These are phyloP conservation scores for Colistium nudipinnis DNA, from an alignment of 2,113 vertebrate species.

Conservation along the genomic window DNA sequence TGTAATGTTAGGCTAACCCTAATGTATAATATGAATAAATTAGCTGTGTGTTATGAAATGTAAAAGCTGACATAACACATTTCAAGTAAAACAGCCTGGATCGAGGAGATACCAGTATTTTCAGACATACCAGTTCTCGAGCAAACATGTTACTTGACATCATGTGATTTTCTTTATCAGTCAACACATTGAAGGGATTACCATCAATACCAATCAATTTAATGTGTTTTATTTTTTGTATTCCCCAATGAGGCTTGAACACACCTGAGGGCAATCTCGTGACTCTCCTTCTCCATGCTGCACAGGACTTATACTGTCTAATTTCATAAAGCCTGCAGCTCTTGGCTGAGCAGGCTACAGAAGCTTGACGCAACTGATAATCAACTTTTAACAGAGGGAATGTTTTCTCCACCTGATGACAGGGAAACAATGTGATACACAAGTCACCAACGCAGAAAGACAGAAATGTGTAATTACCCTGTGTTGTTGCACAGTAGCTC, in stretches of 20 bases:
- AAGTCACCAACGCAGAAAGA: background rate
- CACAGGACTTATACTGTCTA: background rate
- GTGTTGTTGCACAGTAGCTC: background rate
- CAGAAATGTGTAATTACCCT: background rate
- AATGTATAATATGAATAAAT: no score
- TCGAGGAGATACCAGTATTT: no score
- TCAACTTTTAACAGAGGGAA: background rate
- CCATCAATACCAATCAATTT: background rate
- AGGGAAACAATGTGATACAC: background rate
- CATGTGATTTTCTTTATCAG: background rate
- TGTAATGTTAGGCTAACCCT: no score
- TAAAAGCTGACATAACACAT: background rate
- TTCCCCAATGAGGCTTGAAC: background rate
- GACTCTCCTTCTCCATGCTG: background rate
- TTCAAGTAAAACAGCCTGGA: background rate
- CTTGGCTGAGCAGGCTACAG: background rate
- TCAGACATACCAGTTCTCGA: constrained; percentile 3
- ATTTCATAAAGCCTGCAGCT: background rate
- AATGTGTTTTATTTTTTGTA: background rate
- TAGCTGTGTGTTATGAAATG: background rate
- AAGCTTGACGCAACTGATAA: background rate
- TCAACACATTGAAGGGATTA: background rate
- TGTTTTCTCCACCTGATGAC: background rate
- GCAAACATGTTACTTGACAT: background rate
- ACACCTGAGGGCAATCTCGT: background rate